Conservation (phyloP, 2,797 vertebrate species). For the Poecilia velifera region DNA sequence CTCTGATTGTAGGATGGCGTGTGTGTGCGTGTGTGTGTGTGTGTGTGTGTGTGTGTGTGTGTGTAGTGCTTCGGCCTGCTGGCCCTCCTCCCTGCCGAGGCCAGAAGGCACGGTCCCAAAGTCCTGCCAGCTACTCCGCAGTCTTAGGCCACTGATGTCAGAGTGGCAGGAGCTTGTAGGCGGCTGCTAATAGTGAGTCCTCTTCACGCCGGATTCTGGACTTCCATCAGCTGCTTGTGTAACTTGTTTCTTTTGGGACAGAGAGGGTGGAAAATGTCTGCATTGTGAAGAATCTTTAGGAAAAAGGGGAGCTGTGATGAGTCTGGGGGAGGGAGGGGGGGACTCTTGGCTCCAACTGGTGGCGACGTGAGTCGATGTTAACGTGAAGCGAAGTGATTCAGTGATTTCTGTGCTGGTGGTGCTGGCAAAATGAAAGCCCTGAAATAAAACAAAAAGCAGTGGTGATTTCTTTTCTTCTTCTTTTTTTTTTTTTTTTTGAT, state of each 20-base stretch:
- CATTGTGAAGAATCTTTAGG: constrained; percentile 24
- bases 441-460: constrained; percentile 15
- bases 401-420: background rate
- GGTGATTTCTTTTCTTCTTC: background rate
- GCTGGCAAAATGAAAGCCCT: background rate
- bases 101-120: constrained; percentile 81
- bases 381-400: background rate
- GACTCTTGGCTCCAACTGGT: constrained; percentile 36
- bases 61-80: constrained; percentile 65
- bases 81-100: constrained; percentile 76
- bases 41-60: constrained; percentile 31
- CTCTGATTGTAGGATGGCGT: constrained; percentile 49
- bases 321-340: constrained; percentile 2
- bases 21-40: constrained; percentile 29
- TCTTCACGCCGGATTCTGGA: constrained; percentile 81
- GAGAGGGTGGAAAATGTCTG: constrained; percentile 25
- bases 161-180: constrained; percentile 82
- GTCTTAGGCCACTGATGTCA: constrained; percentile 83
- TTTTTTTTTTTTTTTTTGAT: background rate
- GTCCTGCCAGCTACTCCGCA: constrained; percentile 79
- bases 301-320: constrained; percentile 27
- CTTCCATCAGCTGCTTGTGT: constrained; percentile 79
- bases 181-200: constrained; percentile 83
- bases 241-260: constrained; percentile 65
- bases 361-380: constrained; percentile 4